Conservation (phyloP, 2,113 vertebrate genomes). For the Calidris pygmaea region DNA sequence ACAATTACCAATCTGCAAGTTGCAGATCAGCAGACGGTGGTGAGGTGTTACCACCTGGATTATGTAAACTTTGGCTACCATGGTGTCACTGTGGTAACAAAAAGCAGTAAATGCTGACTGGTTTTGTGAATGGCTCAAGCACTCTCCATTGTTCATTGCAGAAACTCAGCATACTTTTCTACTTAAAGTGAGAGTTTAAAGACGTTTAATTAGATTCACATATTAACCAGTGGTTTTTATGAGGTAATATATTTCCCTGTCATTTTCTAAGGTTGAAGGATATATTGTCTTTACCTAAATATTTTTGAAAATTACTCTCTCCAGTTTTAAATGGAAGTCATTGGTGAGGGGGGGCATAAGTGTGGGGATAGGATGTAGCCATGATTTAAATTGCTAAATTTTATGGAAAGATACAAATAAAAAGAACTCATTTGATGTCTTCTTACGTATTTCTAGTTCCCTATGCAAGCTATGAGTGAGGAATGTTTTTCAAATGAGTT, state of each 20-base stretch:
- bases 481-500: neutral
- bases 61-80: neutral
- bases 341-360: neutral
- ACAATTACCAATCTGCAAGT: neutral
- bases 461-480: neutral
- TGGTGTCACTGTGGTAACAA: neutral
- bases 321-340: neutral
- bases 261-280: neutral
- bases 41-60: neutral
- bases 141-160: neutral
- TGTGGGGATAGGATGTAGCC: neutral
- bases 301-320: neutral
- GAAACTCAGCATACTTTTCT: neutral
- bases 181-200: neutral
- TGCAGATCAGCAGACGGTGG: neutral
- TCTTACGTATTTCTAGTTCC: neutral
- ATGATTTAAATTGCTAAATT: neutral
- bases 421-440: neutral
- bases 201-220: neutral
- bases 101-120: neutral
- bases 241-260: neutral
- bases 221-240: neutral
- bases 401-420: neutral
- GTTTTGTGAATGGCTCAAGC: neutral
- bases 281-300: neutral